Conservation (phyloP, 2,797 vertebrate species). For the Liparis tanakae region DNA sequence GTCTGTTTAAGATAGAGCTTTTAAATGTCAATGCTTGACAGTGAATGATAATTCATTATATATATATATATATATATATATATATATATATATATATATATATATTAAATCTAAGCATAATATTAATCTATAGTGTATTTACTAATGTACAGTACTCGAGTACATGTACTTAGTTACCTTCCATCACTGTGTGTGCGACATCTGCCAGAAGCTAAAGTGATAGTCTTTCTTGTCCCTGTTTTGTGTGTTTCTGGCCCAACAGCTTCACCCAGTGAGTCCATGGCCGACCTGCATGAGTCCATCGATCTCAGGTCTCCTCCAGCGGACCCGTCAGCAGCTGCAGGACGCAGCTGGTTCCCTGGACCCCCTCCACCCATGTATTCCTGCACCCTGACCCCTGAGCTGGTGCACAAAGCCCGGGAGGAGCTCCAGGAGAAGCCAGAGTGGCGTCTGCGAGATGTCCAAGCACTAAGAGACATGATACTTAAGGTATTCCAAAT, state of each 20-base stretch:
- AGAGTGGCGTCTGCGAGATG: constrained; percentile 95
- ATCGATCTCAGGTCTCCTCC: constrained; percentile 82
- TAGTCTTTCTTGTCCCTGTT: neutral
- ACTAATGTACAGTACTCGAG: neutral
- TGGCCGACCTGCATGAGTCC: constrained; percentile 91
- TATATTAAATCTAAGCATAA: too few relatives aligned
- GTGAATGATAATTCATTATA: neutral
- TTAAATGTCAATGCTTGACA: neutral
- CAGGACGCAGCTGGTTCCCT: constrained; percentile 80
- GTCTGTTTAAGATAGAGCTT: neutral
- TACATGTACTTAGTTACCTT: neutral
- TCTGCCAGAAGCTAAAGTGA: neutral
- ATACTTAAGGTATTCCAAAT: constrained; percentile 81
- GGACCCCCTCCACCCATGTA: constrained; percentile 85
- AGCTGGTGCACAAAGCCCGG: constrained; percentile 93
- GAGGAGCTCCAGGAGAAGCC: constrained; percentile 98
- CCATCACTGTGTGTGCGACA: neutral
- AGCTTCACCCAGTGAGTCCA: constrained; percentile 75
- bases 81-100: neutral
- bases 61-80: too few relatives aligned
- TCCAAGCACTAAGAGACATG: constrained; percentile 97
- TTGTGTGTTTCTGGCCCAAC: constrained; percentile 19
- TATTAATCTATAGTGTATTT: too few relatives aligned
- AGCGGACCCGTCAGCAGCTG: constrained; percentile 55
- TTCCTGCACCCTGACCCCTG: constrained; percentile 89